phyloP scores from a whole-genome alignment of 2,888 invertebrate species.

The Gymnoscelis rufifasciata region DNA sequence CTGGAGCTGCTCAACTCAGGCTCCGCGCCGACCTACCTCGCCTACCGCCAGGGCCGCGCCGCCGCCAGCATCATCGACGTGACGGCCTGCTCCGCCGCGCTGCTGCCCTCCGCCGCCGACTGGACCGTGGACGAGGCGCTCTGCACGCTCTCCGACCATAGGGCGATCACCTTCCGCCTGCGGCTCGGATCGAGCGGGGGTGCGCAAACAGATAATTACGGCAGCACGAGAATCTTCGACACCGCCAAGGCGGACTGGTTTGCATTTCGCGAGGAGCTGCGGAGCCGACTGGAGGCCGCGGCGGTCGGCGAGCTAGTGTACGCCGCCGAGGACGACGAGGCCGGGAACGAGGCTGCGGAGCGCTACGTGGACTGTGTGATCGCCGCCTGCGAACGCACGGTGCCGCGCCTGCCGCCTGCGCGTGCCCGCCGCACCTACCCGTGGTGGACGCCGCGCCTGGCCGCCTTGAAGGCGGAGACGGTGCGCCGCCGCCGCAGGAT shows the following conservation, averaged over 20 bases:
- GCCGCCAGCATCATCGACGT: slow-evolving; percentile 5
- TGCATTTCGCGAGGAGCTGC: background rate
- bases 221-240: background rate
- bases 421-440: background rate
- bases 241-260: background rate
- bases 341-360: background rate
- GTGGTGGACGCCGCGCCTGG: slow-evolving; percentile 1
- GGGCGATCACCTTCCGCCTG: background rate
- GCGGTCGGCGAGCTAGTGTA: background rate
- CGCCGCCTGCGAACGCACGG: background rate
- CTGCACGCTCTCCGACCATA: background rate
- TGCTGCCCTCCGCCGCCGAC: background rate
- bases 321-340: background rate
- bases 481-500: background rate
- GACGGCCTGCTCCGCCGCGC: slow-evolving; percentile 7
- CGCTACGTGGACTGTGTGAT: background rate
- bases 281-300: no score
- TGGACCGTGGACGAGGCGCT: background rate
- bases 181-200: background rate
- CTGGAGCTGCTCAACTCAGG: background rate
- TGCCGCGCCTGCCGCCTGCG: background rate
- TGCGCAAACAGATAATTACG: no score
- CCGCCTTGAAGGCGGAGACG: background rate
- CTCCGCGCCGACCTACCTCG: background rate
- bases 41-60: background rate